These are phyloP conservation scores for Sturnus vulgaris DNA, from an alignment of 2,113 vertebrate species.

Conservation along the genomic window DNA sequence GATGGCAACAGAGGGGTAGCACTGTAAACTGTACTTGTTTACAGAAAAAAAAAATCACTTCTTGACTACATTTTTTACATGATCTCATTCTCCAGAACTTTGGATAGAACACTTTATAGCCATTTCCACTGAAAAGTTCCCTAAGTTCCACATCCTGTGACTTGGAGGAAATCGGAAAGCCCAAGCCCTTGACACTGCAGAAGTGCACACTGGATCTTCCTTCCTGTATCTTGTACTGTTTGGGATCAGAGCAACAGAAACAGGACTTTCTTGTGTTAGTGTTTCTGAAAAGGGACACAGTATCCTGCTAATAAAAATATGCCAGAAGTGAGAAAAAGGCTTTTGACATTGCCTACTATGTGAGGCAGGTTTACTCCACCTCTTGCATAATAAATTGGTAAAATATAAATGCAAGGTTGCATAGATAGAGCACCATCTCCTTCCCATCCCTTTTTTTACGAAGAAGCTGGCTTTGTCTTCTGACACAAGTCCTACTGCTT, in stretches of 20 bases:
- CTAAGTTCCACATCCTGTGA: not conserved
- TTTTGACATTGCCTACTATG: not conserved
- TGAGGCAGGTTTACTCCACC: not conserved
- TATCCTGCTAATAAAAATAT: not conserved
- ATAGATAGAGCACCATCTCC: not conserved
- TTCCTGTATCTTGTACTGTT: not conserved
- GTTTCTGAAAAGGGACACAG: not conserved
- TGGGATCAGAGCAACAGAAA: not conserved
- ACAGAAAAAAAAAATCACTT: not conserved
- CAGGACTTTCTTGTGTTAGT: not conserved
- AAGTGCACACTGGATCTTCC: not conserved
- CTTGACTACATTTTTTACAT: not conserved
- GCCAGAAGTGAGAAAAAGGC: not conserved
- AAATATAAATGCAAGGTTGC: not conserved
- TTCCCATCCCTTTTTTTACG: not conserved
- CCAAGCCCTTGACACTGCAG: not conserved
- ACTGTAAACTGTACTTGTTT: not conserved
- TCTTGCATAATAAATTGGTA: not conserved
- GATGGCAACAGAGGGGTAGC: not conserved
- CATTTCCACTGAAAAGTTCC: not conserved
- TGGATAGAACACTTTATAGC: not conserved
- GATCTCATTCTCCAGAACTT: not conserved
- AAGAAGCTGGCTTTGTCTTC: not conserved
- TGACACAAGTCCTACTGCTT: not conserved
- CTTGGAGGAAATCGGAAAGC: not conserved